These are phyloP conservation scores for Dicyrtoma fusca DNA, from an alignment of 2,888 invertebrate species.

Conservation along the genomic window DNA sequence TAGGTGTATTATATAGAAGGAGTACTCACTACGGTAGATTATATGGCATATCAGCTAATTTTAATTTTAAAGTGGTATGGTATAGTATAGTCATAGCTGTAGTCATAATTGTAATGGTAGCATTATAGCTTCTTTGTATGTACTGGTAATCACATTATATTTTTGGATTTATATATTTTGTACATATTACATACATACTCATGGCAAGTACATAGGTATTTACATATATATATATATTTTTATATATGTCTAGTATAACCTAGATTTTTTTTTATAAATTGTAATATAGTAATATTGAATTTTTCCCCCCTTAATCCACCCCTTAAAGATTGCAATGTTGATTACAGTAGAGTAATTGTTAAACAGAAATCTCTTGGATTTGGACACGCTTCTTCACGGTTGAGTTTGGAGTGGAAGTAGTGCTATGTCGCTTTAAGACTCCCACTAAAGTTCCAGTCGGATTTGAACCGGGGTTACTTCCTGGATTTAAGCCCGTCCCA, in stretches of 20 bases:
- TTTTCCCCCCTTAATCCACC: too few species aligned
- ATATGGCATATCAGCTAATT: too few species aligned
- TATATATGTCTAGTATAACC: too few species aligned
- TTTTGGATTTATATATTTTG: slow-evolving; percentile 7
- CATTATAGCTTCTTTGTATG: too few species aligned
- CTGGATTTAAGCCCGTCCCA: slow-evolving; percentile 65
- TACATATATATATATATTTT: not conserved
- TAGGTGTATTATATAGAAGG: too few species aligned
- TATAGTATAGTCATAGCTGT: too few species aligned
- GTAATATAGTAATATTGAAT: not conserved
- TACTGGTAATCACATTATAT: slow-evolving; percentile 5
- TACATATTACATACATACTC: slow-evolving; percentile 11
- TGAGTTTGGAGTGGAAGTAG: slow-evolving; percentile 49
- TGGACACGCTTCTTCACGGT: slow-evolving; percentile 84
- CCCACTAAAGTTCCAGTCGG: slow-evolving; percentile 57
- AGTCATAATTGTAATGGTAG: too few species aligned
- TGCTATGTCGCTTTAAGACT: slow-evolving; percentile 59
- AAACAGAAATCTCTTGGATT: slow-evolving; percentile 90
- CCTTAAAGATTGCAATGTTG: too few species aligned
- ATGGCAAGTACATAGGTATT: not conserved
- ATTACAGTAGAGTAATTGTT: slow-evolving; percentile 58
- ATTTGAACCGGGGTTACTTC: slow-evolving; percentile 58
- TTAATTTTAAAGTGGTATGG: too few species aligned
- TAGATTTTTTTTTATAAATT: too few species aligned
- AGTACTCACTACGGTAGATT: too few species aligned